Percentiles rank a stretch among this genome's conserved stretches.
Evolutionary conservation across 2,113 vertebrate species (phyloP).

Genomic region (Psettodes erumei): DNA sequence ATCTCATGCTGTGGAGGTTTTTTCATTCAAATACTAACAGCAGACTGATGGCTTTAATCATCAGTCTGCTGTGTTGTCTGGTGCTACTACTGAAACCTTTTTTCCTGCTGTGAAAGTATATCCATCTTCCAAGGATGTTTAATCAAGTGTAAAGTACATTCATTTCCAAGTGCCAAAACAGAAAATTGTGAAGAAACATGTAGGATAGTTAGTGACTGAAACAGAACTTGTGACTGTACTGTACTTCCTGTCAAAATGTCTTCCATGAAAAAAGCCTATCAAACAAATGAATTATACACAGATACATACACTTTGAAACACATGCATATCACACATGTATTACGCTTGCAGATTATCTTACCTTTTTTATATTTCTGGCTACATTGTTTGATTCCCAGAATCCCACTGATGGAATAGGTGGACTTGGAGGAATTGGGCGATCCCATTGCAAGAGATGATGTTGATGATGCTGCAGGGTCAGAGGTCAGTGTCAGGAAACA

Average conservation of each 20-base stretch:
- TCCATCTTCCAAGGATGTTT: conserved; percentile 3
- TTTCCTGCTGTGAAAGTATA: not conserved
- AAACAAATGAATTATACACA: not conserved
- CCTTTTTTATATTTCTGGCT: conserved; percentile 47
- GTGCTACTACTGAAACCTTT: not conserved
- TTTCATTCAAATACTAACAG: conserved; percentile 56
- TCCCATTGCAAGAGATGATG: conserved; percentile 33
- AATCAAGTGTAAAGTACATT: too few relatives aligned
- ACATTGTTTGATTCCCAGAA: conserved; percentile 77
- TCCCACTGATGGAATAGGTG: conserved; percentile 82
- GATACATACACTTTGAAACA: not conserved
- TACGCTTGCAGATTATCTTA: not conserved
- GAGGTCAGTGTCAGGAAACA: conserved; percentile 19
- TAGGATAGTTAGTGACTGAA: too few relatives aligned
- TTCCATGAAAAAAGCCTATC: not conserved
- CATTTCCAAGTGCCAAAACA: too few relatives aligned
- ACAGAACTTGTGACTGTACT: too few relatives aligned
- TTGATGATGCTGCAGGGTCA: conserved; percentile 30
- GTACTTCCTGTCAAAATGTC: too few relatives aligned
- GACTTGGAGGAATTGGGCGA: conserved; percentile 57
- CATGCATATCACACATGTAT: not conserved
- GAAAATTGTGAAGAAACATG: too few relatives aligned
- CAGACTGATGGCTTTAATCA: conserved; percentile 28
- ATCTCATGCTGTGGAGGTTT: conserved; percentile 44
- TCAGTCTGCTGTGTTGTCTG: conserved; percentile 44